Base-by-base conservation (phyloP, 2,797 vertebrate genomes). In the Octomys mimax region DNA sequence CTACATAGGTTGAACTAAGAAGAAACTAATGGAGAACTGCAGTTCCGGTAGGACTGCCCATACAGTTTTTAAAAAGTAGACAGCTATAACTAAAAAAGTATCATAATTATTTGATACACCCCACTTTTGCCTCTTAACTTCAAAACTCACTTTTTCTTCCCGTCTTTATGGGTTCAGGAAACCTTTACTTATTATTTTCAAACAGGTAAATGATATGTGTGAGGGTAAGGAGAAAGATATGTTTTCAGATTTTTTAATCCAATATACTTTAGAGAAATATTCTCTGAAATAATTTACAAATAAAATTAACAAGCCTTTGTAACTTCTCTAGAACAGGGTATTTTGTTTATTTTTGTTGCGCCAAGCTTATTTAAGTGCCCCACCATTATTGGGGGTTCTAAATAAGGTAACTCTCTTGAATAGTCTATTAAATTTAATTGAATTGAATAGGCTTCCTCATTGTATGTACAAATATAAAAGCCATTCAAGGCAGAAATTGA, bases 281-380 rank as follows among this genome's bases (percentile, higher is more conserved):
- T 78, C 42, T 33, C 46, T 1, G 61, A 54, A 92, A 16, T 75
- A 66, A 88, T 68, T 88, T 75, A 80, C 64, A 93, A 91, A 64
- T 85, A 33, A 91, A 49, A 1, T 14, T 36, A 26, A 64, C 5
- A 88, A 24, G 1, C 80, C 52, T 62, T 79, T 57, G 21, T n/a
- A 36, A 46, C 21, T 57, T 22, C 36, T 42, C 54, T 5, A 85
- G 46, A 85, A 61, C 4, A 19, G 26, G 59, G 13, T 75, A n/a
- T 80, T 85, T 84, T 92, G 52, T 66, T 61, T 66, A 26, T 68
- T 73, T 93, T 88, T 93, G 46, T 81, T 91, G 91, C n/a, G 52
- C 36, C 85, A 81, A 91, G 71, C 21, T 64, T 5, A 64, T 31
- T 70, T 71, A 81, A 52, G 12, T 73, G 2, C 84, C 57, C 54